These are phyloP conservation scores for Diogma glabrata DNA, from an alignment of 2,888 invertebrate genomes.

Conservation along the genomic window DNA sequence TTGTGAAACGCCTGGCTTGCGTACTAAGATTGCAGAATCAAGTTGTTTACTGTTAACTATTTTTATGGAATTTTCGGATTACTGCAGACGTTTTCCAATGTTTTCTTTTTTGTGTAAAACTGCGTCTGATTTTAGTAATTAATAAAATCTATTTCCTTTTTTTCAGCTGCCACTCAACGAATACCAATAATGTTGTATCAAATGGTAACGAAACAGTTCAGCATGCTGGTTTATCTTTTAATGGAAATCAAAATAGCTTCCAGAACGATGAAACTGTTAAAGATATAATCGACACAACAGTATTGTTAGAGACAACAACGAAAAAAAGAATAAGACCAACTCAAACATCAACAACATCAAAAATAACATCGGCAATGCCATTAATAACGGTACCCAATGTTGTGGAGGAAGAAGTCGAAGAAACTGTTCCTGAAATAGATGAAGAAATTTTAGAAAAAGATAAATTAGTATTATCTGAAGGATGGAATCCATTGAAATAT, in stretches of 20 bases:
- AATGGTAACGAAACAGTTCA: not conserved
- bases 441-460: slow-evolving; percentile 20
- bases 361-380: slow-evolving; percentile 14
- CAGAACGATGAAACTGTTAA: slow-evolving; percentile 1
- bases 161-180: too few relatives aligned
- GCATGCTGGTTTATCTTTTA: not conserved
- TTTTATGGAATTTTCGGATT: too few relatives aligned
- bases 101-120: too few relatives aligned
- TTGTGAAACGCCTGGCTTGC: too few relatives aligned
- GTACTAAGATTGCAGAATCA: too few relatives aligned
- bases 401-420: slow-evolving; percentile 8
- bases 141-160: too few relatives aligned
- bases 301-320: not conserved
- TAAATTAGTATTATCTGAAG: slow-evolving; percentile 30
- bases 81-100: too few relatives aligned
- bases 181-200: too few relatives aligned
- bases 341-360: slow-evolving; percentile 14
- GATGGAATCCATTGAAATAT: slow-evolving; percentile 34
- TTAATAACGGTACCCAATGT: not conserved
- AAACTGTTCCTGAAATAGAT: slow-evolving; percentile 25
- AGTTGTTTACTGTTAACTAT: too few relatives aligned
- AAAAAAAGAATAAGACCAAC: too few relatives aligned
- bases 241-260: not conserved
- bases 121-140: too few relatives aligned
- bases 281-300: not conserved